Evolutionary conservation across 2,113 vertebrate species (phyloP), one percentile per base, ranked within the genome.

Genomic region (Heliornis fulica): DNA sequence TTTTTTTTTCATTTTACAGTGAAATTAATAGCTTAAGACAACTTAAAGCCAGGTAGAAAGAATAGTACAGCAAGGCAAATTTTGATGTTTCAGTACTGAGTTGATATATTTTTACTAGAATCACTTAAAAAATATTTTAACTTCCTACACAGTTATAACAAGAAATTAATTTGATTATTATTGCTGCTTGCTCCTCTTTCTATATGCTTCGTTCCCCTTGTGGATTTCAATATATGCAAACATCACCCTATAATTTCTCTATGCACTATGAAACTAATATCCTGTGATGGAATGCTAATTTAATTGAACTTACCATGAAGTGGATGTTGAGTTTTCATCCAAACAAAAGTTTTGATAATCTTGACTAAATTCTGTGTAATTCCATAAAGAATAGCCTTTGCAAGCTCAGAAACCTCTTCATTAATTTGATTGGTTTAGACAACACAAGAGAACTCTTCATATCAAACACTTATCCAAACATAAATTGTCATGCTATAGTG

Each of bases 281-380:
- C 8, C 15, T 59, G 34, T 83, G 76, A 71, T 68, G 31, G 69
- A 94, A 94, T 75, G 43, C 5, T 89, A 78, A 87, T 95, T 90
- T 81, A 95, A 94, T 75, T 78, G 59, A 83, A 91, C 31, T 76
- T 88, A 80, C 13, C 83, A 77, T 0, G 0, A 89, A 87, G 51
- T 2, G 16, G 46, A 81, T 83, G 76, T 66, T 77, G 36, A 88
- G 32, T 46, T 92, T 86, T 93, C 80, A 82, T 91, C 93, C 79
- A 28, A 90, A 60, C 17, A 5, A 59, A 86, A 92, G 46, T 92
- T 92, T 87, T 65, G 71, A 89, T 89, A 95, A 87, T 90, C 41
- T 89, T 94, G 60, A 56, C 45, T 75, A 92, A 93, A 81, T 81
- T 16, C 15, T 70, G 5, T 29, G 19, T 63, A 51, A 51, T 87